These are phyloP conservation scores for Myiopsitta monachus DNA, from an alignment of 2,113 vertebrate genomes.

Conservation along the genomic window DNA sequence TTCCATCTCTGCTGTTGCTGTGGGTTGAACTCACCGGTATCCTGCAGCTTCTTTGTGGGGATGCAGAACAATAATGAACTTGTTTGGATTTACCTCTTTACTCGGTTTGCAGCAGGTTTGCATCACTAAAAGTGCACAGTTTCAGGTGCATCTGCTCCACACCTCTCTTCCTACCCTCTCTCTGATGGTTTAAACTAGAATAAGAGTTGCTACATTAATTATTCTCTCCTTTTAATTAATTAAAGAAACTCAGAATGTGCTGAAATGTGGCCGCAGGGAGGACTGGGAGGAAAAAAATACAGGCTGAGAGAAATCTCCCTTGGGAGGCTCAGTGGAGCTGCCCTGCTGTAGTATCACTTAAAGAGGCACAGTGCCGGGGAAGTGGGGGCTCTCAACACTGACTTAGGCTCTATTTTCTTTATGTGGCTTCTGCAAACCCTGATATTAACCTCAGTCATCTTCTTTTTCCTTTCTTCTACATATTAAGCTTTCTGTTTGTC, in stretches of 20 bases:
- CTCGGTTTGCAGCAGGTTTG: not conserved
- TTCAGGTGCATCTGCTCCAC: not conserved
- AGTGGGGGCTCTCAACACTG: not conserved
- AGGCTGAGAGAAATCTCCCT: not conserved
- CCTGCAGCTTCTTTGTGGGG: not conserved
- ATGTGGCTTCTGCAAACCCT: not conserved
- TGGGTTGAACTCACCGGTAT: not conserved
- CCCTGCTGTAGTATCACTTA: fast-evolving
- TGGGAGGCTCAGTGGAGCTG: not conserved
- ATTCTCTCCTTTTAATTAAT: conserved; percentile 44
- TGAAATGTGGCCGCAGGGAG: not conserved
- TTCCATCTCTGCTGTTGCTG: not conserved
- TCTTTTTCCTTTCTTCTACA: not conserved
- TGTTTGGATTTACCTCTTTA: not conserved
- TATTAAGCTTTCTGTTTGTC: not conserved
- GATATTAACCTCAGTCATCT: not conserved
- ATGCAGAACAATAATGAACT: not conserved
- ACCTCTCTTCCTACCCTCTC: not conserved
- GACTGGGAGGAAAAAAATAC: not conserved
- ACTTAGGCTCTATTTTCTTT: fast-evolving
- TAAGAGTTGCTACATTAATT: conserved; percentile 21
- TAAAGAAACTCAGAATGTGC: not conserved
- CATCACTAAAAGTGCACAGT: not conserved
- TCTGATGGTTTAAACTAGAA: not conserved
- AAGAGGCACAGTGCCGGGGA: not conserved